Evolutionary conservation across 2,113 vertebrate species (phyloP).

Genomic region (Anseranas semipalmata): DNA sequence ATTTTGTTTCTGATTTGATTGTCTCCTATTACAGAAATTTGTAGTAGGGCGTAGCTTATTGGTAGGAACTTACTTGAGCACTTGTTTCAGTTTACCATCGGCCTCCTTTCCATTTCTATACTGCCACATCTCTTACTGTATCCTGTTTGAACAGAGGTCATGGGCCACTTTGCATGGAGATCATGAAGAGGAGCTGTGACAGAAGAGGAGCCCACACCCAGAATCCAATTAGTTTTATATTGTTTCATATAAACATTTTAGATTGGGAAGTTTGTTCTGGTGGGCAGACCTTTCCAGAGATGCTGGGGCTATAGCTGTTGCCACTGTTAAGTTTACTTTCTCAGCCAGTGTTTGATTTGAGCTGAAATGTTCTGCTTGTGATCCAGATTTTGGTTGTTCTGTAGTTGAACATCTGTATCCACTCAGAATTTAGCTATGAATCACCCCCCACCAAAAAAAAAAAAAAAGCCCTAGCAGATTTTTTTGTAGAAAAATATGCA

Average conservation of each 20-base stretch:
- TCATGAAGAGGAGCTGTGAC: neutral
- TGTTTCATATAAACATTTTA: neutral
- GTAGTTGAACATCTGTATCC: neutral
- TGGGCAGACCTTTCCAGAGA: neutral
- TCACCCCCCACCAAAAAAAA: neutral
- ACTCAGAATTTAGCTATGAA: neutral
- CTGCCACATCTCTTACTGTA: neutral
- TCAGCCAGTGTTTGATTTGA: neutral
- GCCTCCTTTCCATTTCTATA: neutral
- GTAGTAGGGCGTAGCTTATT: neutral
- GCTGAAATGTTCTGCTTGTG: neutral
- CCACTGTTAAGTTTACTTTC: neutral
- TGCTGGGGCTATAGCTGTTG: neutral
- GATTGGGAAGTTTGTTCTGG: neutral
- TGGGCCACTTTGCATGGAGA: neutral
- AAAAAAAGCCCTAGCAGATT: neutral
- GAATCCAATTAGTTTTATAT: neutral
- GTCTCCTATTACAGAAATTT: neutral
- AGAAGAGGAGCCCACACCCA: neutral
- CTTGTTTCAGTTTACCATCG: neutral
- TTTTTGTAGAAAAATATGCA: neutral
- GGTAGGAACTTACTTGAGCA: neutral
- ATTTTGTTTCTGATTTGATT: constrained; percentile 24
- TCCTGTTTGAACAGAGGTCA: neutral
- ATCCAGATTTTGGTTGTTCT: neutral